Conservation (phyloP, 2,888 invertebrate genomes). For the Aquatica leii region DNA sequence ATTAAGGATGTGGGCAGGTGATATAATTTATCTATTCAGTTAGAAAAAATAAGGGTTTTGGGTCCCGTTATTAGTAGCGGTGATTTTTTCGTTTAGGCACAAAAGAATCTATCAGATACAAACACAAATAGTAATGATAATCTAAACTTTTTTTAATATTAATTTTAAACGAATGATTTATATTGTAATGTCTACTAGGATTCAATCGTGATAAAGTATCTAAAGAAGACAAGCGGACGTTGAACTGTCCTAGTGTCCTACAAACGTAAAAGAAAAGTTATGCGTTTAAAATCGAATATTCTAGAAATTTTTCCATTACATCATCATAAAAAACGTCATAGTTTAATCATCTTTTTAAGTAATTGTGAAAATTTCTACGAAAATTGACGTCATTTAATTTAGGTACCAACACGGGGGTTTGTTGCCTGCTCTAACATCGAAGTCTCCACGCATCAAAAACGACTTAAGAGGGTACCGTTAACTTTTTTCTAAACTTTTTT, state of each 20-base stretch:
- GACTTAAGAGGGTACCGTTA: too few species aligned
- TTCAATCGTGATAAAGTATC: constrained; percentile 16
- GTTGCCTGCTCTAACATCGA: too few species aligned
- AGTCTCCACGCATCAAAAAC: too few species aligned
- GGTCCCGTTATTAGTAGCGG: too few species aligned
- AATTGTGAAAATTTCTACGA: too few species aligned
- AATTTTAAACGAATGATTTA: too few species aligned
- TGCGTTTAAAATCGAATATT: constrained; percentile 35
- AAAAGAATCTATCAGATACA: not conserved
- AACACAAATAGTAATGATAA: not conserved
- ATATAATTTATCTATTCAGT: constrained; percentile 41
- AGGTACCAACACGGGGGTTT: too few species aligned
- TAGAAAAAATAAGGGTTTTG: constrained; percentile 35
- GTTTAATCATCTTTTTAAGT: too few species aligned
- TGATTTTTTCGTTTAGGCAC: not conserved
- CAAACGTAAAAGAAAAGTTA: constrained; percentile 58
- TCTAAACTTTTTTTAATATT: not conserved
- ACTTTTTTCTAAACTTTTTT: too few species aligned
- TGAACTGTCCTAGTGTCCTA: constrained; percentile 61
- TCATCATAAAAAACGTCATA: not conserved
- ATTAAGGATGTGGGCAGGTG: constrained; percentile 42
- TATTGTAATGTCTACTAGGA: not conserved
- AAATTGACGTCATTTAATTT: too few species aligned
- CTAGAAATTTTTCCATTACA: constrained; percentile 22
- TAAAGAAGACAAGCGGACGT: constrained; percentile 49